Percentiles rank a stretch among this genome's conserved stretches.
These are phyloP conservation scores for Hippoglossus hippoglossus DNA, from an alignment of 2,797 vertebrate genomes.

Conservation along the genomic window DNA sequence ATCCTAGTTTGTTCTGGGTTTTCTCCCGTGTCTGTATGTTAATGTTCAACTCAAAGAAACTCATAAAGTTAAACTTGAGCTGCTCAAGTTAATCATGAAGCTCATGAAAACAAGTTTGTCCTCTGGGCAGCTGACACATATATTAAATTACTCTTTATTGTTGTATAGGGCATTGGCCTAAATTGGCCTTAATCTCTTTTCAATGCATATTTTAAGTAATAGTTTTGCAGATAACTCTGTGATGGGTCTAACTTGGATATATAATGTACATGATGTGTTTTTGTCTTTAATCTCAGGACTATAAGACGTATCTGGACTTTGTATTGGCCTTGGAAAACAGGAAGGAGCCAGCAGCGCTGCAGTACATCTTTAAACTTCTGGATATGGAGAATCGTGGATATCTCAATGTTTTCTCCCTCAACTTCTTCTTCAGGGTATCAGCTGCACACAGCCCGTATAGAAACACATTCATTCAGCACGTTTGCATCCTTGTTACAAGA, in stretches of 20 bases:
- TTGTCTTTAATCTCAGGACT: conserved; percentile 86
- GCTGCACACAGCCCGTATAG: neutral
- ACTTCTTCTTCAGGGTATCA: conserved; percentile 97
- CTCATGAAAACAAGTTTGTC: neutral
- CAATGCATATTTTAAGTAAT: neutral
- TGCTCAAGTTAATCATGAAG: neutral
- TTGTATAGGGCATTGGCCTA: neutral
- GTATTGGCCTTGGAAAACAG: conserved; percentile 98
- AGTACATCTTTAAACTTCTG: conserved; percentile 98
- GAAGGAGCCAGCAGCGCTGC: conserved; percentile 97
- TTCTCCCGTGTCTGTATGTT: conserved; percentile 9
- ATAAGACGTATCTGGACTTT: conserved; percentile 98
- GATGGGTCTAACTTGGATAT: neutral
- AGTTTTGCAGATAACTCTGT: neutral
- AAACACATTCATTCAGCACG: neutral
- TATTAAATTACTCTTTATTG: neutral
- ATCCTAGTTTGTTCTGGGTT: neutral
- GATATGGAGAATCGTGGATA: conserved; percentile 98
- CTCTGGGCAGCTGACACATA: neutral
- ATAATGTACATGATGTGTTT: neutral
- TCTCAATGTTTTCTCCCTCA: conserved; percentile 97
- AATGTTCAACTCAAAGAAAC: conserved; percentile 15
- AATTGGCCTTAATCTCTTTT: neutral
- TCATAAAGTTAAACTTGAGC: conserved; percentile 8
- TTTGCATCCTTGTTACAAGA: neutral